These are phyloP conservation scores for Morus bassanus DNA, from an alignment of 2,797 vertebrate species.

Conservation along the genomic window DNA sequence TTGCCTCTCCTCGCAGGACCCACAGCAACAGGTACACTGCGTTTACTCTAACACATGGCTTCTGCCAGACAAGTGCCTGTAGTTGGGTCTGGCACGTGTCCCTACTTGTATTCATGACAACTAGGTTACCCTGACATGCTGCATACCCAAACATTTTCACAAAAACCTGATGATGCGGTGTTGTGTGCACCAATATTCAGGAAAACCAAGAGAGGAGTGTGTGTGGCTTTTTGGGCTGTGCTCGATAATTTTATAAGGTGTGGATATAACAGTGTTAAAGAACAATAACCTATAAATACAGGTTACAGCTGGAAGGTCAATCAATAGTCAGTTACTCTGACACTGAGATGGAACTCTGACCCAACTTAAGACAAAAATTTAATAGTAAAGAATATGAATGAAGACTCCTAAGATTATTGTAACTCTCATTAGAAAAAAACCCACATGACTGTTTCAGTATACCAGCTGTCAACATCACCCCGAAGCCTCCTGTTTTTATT, in stretches of 20 bases:
- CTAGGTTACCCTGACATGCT: fast-evolving
- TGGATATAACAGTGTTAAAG: background rate
- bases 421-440: background rate
- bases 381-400: background rate
- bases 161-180: background rate
- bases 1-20: fast-evolving
- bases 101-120: background rate
- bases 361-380: background rate
- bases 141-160: background rate
- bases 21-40: fast-evolving
- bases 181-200: background rate
- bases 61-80: background rate
- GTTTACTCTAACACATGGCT: background rate
- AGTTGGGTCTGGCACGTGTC: fast-evolving
- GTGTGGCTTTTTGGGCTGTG: background rate
- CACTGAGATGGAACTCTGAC: background rate
- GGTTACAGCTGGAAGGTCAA: background rate
- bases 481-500: background rate
- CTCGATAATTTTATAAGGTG: background rate
- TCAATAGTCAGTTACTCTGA: background rate
- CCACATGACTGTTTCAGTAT: background rate
- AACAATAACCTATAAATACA: background rate
- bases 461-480: background rate
- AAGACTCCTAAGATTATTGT: background rate
- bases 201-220: background rate